Evolutionary conservation across 1,140 invertebrate genomes (phyloP), one percentile per base, ranked within the genome.

Genomic region (Drosophila littoralis): DNA sequence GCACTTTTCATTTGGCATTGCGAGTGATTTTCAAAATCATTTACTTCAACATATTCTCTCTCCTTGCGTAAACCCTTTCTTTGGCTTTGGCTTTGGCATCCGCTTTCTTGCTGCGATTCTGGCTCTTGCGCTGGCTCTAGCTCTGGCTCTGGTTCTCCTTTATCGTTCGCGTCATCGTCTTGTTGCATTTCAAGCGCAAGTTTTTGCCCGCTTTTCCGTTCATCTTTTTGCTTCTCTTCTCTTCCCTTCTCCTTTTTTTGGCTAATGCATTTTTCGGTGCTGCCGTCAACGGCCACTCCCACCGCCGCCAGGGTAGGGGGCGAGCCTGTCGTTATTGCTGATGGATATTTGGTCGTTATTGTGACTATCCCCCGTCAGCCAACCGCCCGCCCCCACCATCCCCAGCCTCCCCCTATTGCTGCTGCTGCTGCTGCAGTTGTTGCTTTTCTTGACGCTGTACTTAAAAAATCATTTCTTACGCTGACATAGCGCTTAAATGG

Each of bases 291-390:
- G 45, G 8, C 69, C 51, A 63, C 59, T 51, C 45, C 43, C 32
- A 17, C 32, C 8, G 6, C 15, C 7, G 6, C 12, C 6, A 10
- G 12, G 9, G n/a, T 8, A 12, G 17, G 7, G 15, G 43, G 17
- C 13, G 43, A 5, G 32, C 28, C 63, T 59, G 63, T 54, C 48
- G 68, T 61, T 69, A 54, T 17, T 58, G 60, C 61, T 83, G 80
- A 83, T 83, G 80, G 80, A 83, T 83, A 65, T 73, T 84, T 67
- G 67, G 58, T 83, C 80, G 80, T 83, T 83, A 83, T 76, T 84
- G 72, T 79, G 70, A 77, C 80, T 28, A 12, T 9, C 1, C 35
- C 45, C 45, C 22, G 22, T 22, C n/a, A 35, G 8, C 46, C 13
- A 22, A 2, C 36, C 12, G 1, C 43, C 45, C 2, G 8, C n/a